Evolutionary conservation across 1,140 invertebrate genomes (phyloP).

Genomic region (Pentalonia nigronervosa): DNA sequence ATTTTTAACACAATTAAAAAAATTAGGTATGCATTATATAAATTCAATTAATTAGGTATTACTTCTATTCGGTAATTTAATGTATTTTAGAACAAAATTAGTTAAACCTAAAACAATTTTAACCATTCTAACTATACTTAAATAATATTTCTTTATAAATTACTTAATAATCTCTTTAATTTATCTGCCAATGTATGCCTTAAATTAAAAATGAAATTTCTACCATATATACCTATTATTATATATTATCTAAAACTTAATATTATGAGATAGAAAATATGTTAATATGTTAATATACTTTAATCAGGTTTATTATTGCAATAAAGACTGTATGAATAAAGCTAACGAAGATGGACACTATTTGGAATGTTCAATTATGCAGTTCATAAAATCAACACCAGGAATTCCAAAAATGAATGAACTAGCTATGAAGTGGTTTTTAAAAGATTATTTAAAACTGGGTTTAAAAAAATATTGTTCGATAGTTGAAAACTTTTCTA

Average conservation of each 20-base stretch:
- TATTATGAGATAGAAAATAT: no score
- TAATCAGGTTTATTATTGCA: neutral
- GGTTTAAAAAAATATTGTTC: neutral
- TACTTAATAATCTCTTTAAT: no score
- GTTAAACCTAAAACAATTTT: no score
- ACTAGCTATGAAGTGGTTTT: neutral
- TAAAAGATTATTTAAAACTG: neutral
- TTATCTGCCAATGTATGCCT: no score
- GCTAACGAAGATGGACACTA: neutral
- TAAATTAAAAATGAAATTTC: no score
- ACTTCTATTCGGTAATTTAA: no score
- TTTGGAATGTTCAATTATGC: neutral
- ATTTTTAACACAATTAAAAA: neutral
- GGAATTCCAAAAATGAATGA: neutral
- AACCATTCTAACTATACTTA: no score
- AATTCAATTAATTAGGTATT: neutral
- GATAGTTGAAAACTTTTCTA: neutral
- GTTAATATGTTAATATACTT: neutral
- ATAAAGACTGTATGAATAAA: conserved; percentile 3
- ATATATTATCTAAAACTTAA: no score
- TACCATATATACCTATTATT: no score
- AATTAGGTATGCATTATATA: neutral
- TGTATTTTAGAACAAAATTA: no score
- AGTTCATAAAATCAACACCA: neutral
- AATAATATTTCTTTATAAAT: no score